phyloP scores from a whole-genome alignment of 2,113 vertebrate species.

The Ceyx cyanopectus region DNA sequence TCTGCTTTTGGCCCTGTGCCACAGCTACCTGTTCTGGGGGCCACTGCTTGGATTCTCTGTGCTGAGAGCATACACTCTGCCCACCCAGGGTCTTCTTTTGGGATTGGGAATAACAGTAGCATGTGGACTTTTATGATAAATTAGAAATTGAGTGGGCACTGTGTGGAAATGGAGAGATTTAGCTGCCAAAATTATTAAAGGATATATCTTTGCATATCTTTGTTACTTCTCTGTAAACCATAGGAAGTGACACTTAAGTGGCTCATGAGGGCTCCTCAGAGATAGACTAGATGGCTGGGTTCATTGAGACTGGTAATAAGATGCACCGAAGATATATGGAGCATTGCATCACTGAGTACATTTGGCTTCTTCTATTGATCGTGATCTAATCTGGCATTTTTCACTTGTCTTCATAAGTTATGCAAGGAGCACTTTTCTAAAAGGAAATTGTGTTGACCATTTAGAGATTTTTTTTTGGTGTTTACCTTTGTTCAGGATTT shows the following conservation, averaged over 20 bases:
- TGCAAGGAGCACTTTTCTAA: background rate
- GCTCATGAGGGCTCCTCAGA: background rate
- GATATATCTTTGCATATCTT: background rate
- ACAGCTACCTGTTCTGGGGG: background rate
- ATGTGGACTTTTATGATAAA: background rate
- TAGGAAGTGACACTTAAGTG: background rate
- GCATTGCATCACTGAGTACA: background rate
- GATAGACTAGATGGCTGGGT: background rate
- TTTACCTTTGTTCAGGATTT: background rate
- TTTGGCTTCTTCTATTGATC: background rate
- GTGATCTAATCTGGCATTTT: background rate
- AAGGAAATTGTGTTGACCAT: background rate
- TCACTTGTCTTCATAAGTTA: background rate
- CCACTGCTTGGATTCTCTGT: fast-evolving
- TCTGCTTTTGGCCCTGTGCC: background rate
- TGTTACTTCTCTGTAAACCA: background rate
- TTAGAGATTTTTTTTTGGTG: background rate
- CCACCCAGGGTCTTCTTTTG: background rate
- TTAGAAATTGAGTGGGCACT: background rate
- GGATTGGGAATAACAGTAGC: background rate
- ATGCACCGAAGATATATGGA: background rate
- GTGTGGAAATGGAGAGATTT: background rate
- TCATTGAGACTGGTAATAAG: background rate
- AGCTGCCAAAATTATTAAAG: background rate
- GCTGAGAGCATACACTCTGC: background rate